Percentiles rank a stretch among this genome's conserved stretches.
Conservation (phyloP, 2,888 invertebrate species). For the Oxyteleia sp. region DNA sequence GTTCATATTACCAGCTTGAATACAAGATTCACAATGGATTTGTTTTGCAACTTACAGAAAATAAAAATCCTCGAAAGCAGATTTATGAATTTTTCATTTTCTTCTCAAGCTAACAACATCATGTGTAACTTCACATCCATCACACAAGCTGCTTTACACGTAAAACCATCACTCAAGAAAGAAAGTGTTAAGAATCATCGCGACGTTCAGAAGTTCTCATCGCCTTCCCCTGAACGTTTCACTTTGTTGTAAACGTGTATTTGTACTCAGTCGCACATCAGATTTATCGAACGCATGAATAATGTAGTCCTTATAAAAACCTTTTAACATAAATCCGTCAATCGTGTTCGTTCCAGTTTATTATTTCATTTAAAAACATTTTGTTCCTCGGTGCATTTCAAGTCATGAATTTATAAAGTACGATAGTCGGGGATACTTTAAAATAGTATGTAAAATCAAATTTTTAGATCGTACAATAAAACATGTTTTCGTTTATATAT, state of each 20-base stretch:
- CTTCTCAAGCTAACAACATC: constrained; percentile 17
- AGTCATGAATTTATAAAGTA: not conserved
- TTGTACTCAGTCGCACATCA: constrained; percentile 21
- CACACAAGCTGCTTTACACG: constrained; percentile 17
- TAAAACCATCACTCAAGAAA: constrained; percentile 10
- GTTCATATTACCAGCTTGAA: constrained; percentile 25
- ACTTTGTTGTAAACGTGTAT: constrained; percentile 28
- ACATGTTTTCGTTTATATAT: no score
- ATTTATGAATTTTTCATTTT: constrained; percentile 51
- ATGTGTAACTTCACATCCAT: constrained; percentile 28
- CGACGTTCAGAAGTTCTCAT: constrained; percentile 3
- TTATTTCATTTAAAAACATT: no score
- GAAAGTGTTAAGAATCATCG: constrained; percentile 10
- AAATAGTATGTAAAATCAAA: not conserved
- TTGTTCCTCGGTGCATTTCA: not conserved
- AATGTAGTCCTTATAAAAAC: constrained; percentile 21
- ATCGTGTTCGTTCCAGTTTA: not conserved
- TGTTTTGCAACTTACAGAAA: not conserved
- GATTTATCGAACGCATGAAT: constrained; percentile 42
- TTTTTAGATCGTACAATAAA: no score
- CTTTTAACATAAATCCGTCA: constrained; percentile 3
- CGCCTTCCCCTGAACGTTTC: constrained; percentile 11
- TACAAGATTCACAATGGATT: constrained; percentile 19
- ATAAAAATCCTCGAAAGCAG: not conserved
- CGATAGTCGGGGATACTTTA: not conserved